Evolutionary conservation across 1,140 invertebrate species (phyloP), one percentile per base, ranked within the genome.

Genomic region (Ctenoplectra terminalis): DNA sequence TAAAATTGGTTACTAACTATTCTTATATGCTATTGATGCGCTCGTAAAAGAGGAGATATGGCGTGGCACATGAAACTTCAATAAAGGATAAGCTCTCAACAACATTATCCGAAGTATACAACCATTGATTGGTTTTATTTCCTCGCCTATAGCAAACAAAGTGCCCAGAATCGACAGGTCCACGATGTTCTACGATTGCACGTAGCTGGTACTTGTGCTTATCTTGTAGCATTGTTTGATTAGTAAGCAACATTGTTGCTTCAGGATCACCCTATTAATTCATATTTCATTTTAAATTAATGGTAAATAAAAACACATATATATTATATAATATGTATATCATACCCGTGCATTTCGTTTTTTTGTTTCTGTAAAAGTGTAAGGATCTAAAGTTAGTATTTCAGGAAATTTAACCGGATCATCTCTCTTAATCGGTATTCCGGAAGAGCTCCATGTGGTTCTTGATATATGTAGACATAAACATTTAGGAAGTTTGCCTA

Each of bases 111-210:
- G 92, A 94, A 9, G 92, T 93, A 67, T 92, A 94, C 1, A 94
- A 60, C 92, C 93, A 91, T 83, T 93, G 91, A 69, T 90, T 90
- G 7, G 74, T 54, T 75, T 90, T 90, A 81, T 93, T 93, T 79
- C 97, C 97, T 20, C 97, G 95, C 69, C 98, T 94, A 91, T 98
- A 99, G 50, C 98, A 98, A 63, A 98, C 96, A 94, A 99, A 99
- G 94, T 99, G 98, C 43, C 98, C 98, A 64, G 96, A 96, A 90
- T 96, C 95, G 17, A 96, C 96, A 85, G 97, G 96, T 29, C 98
- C 98, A 63, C 96, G 95, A 93, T 99, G 98, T 58, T 98, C 97
- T n/a, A 99, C 96, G 0, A 98, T 97, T 1, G 98, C 96, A 85
- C 95, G 95, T 58, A 99, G 94, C 86, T 95, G 95, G 93, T 98